Conservation (phyloP, 2,888 invertebrate species). For the Drosophila recens region DNA sequence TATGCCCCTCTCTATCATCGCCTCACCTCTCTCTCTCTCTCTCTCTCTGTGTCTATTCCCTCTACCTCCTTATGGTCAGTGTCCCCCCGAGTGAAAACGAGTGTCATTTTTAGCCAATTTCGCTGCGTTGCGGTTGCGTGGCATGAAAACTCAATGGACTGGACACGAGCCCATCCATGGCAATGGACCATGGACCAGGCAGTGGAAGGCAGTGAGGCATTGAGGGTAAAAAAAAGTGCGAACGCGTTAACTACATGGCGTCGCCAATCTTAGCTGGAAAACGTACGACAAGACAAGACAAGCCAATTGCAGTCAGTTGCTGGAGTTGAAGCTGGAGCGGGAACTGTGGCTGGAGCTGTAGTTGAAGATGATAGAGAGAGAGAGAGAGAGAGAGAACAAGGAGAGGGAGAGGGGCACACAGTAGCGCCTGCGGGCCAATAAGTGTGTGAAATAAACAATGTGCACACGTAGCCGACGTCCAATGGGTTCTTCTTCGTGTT, state of each 20-base stretch:
- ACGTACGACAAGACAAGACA: conserved; percentile 79
- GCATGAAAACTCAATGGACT: conserved; percentile 79
- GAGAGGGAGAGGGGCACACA: conserved; percentile 50
- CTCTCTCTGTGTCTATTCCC: neutral
- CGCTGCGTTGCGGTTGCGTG: conserved; percentile 76
- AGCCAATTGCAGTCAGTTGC: conserved; percentile 68
- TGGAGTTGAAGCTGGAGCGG: conserved; percentile 26
- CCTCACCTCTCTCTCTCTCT: neutral
- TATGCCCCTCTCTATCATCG: neutral
- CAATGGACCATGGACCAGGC: conserved; percentile 58
- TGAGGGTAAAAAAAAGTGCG: conserved; percentile 71
- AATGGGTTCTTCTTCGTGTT: conserved; percentile 66
- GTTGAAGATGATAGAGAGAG: conserved; percentile 8
- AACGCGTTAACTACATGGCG: conserved; percentile 80
- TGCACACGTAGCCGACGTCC: conserved; percentile 69
- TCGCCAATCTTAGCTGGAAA: conserved; percentile 81
- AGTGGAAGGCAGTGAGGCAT: conserved; percentile 18
- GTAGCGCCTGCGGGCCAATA: conserved; percentile 81
- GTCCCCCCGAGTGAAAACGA: conserved; percentile 65
- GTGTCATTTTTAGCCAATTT: conserved; percentile 80
- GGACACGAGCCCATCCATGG: conserved; percentile 73
- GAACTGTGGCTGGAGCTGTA: conserved; percentile 13
- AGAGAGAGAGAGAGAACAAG: neutral
- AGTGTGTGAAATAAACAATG: conserved; percentile 81
- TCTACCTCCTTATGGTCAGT: conserved; percentile 8